Evolutionary conservation across 2,888 invertebrate species (phyloP).

Genomic region (Drosophila recens): DNA sequence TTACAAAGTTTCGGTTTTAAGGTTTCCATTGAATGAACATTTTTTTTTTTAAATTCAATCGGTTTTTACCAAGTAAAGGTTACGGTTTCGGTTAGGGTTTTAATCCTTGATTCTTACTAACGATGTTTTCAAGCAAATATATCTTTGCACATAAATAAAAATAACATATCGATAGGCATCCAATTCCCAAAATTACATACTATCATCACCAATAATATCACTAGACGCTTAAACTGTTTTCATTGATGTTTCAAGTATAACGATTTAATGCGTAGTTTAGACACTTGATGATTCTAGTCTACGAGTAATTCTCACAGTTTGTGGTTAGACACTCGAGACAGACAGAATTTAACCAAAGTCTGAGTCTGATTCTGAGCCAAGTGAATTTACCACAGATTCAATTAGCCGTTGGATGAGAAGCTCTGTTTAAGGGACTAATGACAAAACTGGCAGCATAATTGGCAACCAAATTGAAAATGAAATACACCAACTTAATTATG

Average conservation of each 20-base stretch:
- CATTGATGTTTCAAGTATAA: background rate
- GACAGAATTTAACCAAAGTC: background rate
- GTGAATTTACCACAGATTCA: constrained; percentile 40
- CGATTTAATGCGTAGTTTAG: background rate
- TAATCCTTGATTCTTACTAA: too few species aligned
- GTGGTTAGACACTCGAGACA: constrained; percentile 9
- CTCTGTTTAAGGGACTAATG: constrained; percentile 31
- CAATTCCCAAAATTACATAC: too few species aligned
- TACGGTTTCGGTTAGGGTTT: too few species aligned
- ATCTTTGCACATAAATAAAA: background rate
- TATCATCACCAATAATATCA: background rate
- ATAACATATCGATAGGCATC: background rate
- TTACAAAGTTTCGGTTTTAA: too few species aligned
- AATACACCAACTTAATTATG: constrained; percentile 57
- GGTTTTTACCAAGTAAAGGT: too few species aligned
- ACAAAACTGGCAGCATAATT: constrained; percentile 52
- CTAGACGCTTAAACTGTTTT: background rate
- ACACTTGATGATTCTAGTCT: constrained; percentile 4
- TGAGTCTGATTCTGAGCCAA: constrained; percentile 4
- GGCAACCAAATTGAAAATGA: constrained; percentile 57
- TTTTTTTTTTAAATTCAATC: too few species aligned
- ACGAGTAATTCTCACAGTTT: background rate
- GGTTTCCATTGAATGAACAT: too few species aligned
- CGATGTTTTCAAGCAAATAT: too few species aligned
- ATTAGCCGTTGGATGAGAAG: constrained; percentile 32